Conservation (phyloP, 2,113 vertebrate species). For the Todiramphus chloris region DNA sequence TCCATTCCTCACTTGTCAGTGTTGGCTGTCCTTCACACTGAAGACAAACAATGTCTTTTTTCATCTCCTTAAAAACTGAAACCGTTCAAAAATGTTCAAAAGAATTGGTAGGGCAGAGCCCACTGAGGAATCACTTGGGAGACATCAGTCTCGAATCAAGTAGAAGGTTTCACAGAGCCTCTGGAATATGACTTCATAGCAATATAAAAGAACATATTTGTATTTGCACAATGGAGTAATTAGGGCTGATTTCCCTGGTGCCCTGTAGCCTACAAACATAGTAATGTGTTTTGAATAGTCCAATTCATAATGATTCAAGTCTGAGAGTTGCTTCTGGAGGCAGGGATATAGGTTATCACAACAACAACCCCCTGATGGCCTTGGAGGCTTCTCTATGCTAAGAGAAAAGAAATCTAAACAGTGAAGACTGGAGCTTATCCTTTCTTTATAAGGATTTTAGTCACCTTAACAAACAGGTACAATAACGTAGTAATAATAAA, state of each 20-base stretch:
- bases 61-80: not conserved
- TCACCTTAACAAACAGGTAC: not conserved
- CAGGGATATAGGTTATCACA: not conserved
- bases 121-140: rapidly evolving
- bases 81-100: not conserved
- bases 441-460: not conserved
- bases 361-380: not conserved
- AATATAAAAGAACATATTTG: not conserved
- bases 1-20: not conserved
- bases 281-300: not conserved
- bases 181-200: not conserved
- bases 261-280: not conserved
- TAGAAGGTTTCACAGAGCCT: not conserved
- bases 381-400: not conserved
- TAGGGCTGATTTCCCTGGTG: not conserved
- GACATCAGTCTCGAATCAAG: not conserved
- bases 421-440: not conserved
- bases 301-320: not conserved
- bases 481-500: not conserved
- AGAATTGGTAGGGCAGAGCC: not conserved
- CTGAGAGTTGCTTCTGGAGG: not conserved
- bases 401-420: not conserved
- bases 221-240: not conserved
- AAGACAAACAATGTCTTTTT: not conserved
- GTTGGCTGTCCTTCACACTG: not conserved